Conservation (phyloP, 2,113 vertebrate species). For the Ciconia stormi region DNA sequence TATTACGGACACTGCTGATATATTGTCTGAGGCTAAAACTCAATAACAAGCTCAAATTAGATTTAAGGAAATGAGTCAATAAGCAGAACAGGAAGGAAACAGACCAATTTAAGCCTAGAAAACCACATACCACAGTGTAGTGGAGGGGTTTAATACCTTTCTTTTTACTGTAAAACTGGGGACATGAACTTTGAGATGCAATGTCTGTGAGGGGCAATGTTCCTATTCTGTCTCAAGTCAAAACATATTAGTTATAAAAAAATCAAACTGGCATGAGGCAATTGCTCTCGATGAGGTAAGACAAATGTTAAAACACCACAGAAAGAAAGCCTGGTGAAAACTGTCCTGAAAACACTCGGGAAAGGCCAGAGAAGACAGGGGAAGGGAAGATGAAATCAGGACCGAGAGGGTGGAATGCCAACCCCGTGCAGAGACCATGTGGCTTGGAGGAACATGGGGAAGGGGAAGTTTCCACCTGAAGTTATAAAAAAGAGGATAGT, state of each 20-base stretch:
- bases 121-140: not conserved
- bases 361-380: not conserved
- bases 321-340: not conserved
- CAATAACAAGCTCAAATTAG: not conserved
- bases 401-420: not conserved
- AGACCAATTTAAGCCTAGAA: not conserved
- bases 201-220: not conserved
- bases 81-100: not conserved
- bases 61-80: conserved; percentile 7
- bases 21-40: not conserved
- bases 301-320: not conserved
- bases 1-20: not conserved
- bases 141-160: not conserved
- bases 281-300: not conserved
- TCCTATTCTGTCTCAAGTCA: not conserved
- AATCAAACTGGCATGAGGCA: not conserved
- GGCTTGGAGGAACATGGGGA: not conserved
- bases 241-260: not conserved
- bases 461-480: not conserved
- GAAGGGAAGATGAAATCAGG: not conserved
- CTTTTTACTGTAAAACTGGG: not conserved
- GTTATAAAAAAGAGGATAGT: not conserved
- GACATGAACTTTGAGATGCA: not conserved
- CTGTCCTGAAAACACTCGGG: not conserved
- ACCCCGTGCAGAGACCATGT: fast-evolving